Conservation (phyloP, 2,113 vertebrate genomes). For the Uria aalge region DNA sequence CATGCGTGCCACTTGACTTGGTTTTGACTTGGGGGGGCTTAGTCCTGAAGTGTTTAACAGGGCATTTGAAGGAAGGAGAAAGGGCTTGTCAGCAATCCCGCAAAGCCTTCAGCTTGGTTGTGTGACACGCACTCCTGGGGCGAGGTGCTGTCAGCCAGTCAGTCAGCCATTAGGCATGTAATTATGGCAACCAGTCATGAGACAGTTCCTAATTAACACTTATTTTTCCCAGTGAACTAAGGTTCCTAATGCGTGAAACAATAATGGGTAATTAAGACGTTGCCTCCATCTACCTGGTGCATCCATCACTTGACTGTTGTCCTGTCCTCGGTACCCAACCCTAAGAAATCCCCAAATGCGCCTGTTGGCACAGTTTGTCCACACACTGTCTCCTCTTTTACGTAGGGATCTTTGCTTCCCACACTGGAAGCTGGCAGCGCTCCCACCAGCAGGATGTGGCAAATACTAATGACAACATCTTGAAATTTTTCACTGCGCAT, state of each 20-base stretch:
- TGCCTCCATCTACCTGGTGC: neutral
- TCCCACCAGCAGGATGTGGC: neutral
- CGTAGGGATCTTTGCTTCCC: neutral
- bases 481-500: neutral
- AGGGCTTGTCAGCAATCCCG: slow-evolving; percentile 5
- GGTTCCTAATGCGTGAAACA: neutral
- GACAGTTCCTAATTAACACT: neutral
- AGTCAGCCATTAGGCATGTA: neutral
- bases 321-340: neutral
- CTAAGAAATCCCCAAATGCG: neutral
- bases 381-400: neutral
- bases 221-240: neutral
- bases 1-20: neutral
- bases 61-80: slow-evolving; percentile 20
- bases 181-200: slow-evolving; percentile 30
- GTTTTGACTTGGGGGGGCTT: neutral
- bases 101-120: slow-evolving; percentile 2
- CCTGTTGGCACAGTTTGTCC: neutral
- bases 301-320: neutral
- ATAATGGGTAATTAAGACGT: neutral
- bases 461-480: neutral
- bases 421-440: neutral
- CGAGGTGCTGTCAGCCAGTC: slow-evolving; percentile 21
- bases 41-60: neutral
- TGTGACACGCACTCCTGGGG: neutral